These are phyloP conservation scores for Ryuthela nishihirai DNA, from an alignment of 2,888 invertebrate species.

Conservation along the genomic window DNA sequence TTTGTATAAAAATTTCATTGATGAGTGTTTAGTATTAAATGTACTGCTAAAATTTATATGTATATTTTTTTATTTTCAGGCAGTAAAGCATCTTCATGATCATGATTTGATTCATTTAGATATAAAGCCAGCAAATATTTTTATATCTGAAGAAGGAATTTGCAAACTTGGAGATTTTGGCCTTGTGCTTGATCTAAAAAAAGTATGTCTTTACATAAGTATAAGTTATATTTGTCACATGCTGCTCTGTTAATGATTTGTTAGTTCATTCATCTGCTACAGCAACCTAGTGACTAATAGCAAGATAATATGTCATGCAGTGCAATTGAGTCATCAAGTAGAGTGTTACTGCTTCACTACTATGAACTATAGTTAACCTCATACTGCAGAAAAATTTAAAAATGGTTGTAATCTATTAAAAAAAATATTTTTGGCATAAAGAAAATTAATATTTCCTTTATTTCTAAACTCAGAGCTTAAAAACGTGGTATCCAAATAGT, in stretches of 20 bases:
- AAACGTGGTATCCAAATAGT: background rate
- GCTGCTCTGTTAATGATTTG: too few relatives aligned
- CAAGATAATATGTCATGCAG: too few relatives aligned
- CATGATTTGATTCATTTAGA: constrained; percentile 67
- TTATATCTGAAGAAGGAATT: constrained; percentile 60
- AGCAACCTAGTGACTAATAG: too few relatives aligned
- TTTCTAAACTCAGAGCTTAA: too few relatives aligned
- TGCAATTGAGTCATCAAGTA: too few relatives aligned
- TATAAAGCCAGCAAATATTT: constrained; percentile 72
- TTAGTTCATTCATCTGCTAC: too few relatives aligned
- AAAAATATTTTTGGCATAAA: background rate
- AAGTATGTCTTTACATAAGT: constrained; percentile 47
- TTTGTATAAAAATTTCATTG: background rate
- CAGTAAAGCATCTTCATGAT: constrained; percentile 64
- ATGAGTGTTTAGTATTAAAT: background rate
- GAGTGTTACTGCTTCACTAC: too few relatives aligned
- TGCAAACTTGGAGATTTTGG: constrained; percentile 76
- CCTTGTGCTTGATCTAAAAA: constrained; percentile 62
- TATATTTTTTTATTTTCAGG: constrained; percentile 51
- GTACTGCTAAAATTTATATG: constrained; percentile 19
- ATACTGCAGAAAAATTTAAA: background rate
- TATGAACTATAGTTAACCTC: background rate
- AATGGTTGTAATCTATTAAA: too few relatives aligned
- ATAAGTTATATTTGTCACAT: too few relatives aligned
- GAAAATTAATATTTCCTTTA: too few relatives aligned